Base-by-base conservation (phyloP, 1,140 invertebrate species). In the Drosophila jambulina region DNA sequence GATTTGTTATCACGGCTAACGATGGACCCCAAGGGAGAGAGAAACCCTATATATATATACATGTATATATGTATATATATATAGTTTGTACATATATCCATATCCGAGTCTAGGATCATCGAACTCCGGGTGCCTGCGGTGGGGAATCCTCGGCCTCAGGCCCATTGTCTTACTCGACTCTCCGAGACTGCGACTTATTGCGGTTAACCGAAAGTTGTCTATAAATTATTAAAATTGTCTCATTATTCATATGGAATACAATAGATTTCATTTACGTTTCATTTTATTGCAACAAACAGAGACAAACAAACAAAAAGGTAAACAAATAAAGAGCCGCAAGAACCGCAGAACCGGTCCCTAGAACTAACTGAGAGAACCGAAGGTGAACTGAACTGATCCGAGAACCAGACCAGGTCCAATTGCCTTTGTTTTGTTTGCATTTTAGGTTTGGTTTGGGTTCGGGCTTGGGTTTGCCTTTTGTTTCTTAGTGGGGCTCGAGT, bases 181-280 rank as follows among this genome's bases (percentile, higher is more conserved):
- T 29, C 27, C 7, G 32, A 34, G 7, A 29, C 69, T 79, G 4
- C 10, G 15, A 8, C 38, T 19, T 62, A 64, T 62, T 65, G 88
- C 78, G 88, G 88, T 91, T 91, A 91, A 91, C 88, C 88, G 67
- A 91, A 91, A 88, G 76, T 78, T 86, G 77, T 91, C 85, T 91
- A 91, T 91, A 91, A 91, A 91, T 91, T 91, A 90, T 87, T 91
- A 79, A 91, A 90, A 91, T 91, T 91, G 90, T 91, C 90, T 91
- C 85, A 91, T 90, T 91, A 91, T 91, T 91, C 90, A 90, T 91
- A 91, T 85, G 82, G 84, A 91, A 84, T 82, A 91, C 87, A 91
- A 91, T 91, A 87, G 83, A 91, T 84, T 87, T 82, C 81, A 84
- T 91, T 90, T 90, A 90, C 85, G 85, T 85, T 90, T 85, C 67